Percentiles rank a stretch among this genome's conserved stretches.
phyloP scores from a whole-genome alignment of 2,888 invertebrate species.

The Luperina nickerlii region DNA sequence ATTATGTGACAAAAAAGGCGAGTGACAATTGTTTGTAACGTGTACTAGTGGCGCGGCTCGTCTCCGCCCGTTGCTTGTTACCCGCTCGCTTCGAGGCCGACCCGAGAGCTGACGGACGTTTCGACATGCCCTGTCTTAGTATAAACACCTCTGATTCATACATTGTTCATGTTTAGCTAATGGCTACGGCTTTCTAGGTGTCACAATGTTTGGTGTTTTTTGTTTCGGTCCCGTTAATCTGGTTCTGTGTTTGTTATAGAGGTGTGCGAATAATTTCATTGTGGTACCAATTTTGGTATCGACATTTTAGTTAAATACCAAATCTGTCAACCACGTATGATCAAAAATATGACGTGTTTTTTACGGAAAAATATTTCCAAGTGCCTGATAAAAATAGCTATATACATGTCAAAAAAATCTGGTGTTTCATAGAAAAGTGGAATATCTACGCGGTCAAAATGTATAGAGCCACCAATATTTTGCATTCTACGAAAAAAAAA shows the following conservation, averaged over 20 bases:
- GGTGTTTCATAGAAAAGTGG: background rate
- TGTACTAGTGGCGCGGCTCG: slow-evolving; percentile 60
- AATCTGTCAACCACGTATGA: background rate
- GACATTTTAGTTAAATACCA: slow-evolving; percentile 14
- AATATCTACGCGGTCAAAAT: background rate
- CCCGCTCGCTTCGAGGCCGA: slow-evolving; percentile 74
- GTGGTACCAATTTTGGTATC: slow-evolving; percentile 16
- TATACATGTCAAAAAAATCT: background rate
- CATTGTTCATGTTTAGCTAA: slow-evolving; percentile 78
- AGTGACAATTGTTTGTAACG: slow-evolving; percentile 55
- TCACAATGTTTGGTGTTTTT: slow-evolving; percentile 67
- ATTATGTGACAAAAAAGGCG: slow-evolving; percentile 55
- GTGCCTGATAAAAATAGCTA: background rate
- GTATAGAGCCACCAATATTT: background rate
- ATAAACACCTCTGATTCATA: slow-evolving; percentile 85
- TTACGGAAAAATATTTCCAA: slow-evolving; percentile 6
- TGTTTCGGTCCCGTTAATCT: slow-evolving; percentile 55
- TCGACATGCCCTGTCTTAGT: slow-evolving; percentile 80
- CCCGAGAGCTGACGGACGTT: slow-evolving; percentile 79
- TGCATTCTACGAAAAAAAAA: background rate
- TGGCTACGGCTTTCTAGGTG: slow-evolving; percentile 79
- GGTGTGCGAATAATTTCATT: slow-evolving; percentile 44
- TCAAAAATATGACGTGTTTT: background rate
- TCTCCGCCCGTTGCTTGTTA: slow-evolving; percentile 76
- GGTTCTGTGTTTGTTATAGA: slow-evolving; percentile 39